phyloP scores from a whole-genome alignment of 1,140 invertebrate genomes.

The Drosophila tsacasi region DNA sequence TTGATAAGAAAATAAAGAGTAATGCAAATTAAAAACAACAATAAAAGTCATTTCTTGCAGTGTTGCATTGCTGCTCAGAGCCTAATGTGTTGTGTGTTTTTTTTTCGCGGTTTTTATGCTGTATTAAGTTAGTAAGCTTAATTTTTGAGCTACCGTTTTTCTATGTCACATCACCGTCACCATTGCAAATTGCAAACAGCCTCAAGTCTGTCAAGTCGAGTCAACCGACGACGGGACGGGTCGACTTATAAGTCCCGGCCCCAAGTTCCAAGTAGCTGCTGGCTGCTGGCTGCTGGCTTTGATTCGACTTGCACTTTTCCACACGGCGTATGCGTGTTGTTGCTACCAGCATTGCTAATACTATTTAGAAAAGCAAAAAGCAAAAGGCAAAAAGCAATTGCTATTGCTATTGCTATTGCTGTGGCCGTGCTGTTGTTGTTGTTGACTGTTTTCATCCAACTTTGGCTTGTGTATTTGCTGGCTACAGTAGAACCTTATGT shows the following conservation, averaged over 20 bases:
- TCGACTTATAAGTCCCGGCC: slow-evolving; percentile 47
- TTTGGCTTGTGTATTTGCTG: slow-evolving; percentile 18
- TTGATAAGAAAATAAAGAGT: too few relatives aligned
- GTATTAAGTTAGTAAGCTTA: slow-evolving; percentile 21
- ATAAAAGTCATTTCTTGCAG: neutral
- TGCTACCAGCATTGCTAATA: slow-evolving; percentile 21
- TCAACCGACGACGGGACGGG: slow-evolving; percentile 17
- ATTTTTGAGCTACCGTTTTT: slow-evolving; percentile 22
- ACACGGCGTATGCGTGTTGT: slow-evolving; percentile 45
- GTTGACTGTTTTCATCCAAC: slow-evolving; percentile 65
- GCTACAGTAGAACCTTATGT: slow-evolving; percentile 9
- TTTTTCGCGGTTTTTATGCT: slow-evolving; percentile 5
- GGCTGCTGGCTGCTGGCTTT: slow-evolving; percentile 38
- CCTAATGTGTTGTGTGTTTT: neutral
- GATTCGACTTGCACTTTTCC: slow-evolving; percentile 71
- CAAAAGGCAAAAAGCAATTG: slow-evolving; percentile 1
- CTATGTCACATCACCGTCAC: slow-evolving; percentile 23
- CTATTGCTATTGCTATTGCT: slow-evolving; percentile 30
- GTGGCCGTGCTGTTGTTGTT: slow-evolving; percentile 62
- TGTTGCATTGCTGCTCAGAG: neutral
- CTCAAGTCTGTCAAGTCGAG: slow-evolving; percentile 37
- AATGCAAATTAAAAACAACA: neutral
- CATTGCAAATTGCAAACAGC: slow-evolving; percentile 31
- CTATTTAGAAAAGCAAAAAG: slow-evolving; percentile 10
- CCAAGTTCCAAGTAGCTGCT: slow-evolving; percentile 26